Evolutionary conservation across 2,888 invertebrate species (phyloP), one percentile per base, ranked within the genome.

Genomic region (Drosophila lutescens): DNA sequence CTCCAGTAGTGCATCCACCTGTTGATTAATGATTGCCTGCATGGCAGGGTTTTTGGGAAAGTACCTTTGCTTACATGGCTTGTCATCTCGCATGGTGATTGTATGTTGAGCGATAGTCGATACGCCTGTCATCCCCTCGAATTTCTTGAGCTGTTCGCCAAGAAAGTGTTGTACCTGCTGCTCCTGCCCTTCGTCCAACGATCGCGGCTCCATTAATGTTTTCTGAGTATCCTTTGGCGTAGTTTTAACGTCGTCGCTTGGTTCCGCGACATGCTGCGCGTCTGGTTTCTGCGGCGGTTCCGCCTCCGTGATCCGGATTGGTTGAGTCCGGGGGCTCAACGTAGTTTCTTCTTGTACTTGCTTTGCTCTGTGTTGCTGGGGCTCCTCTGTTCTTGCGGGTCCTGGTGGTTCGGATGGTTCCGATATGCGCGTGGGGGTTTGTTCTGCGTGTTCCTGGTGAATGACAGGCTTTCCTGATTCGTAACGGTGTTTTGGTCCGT

Each of bases 21-120:
- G 38, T 15, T 38, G n/a, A 15, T 38, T n/a, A 38, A 38, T 38
- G 38, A 38, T 15, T 13, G n/a, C 38, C 38, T 38, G 38, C n/a
- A 38, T 6, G 38, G 13, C n/a, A 38, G 38, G 38, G 13, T 38
- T 38, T 4, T 38, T 38, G 38, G 38, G 15, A 38, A 38, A 38
- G 38, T 38, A 38, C 13, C n/a, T 38, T 8, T 38, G 38, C n/a
- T 38, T 38, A 15, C 38, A 38, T 7, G 38, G 38, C n/a, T 38
- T 38, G 38, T 38, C 38, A 38, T 38, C 38, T 38, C 38, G n/a
- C 38, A 38, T 38, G n/a, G 38, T 38, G n/a, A 38, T 38, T 38
- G 13, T 38, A 38, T 38, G 38, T n/a, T 38, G n/a, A 4, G 13
- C 38, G 0, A 38, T 38, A 38, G 38, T 38, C n/a, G 15, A 4